Evolutionary conservation across 2,888 invertebrate species (phyloP), one percentile per base, ranked within the genome.

Genomic region (Drosophila kuntzei): DNA sequence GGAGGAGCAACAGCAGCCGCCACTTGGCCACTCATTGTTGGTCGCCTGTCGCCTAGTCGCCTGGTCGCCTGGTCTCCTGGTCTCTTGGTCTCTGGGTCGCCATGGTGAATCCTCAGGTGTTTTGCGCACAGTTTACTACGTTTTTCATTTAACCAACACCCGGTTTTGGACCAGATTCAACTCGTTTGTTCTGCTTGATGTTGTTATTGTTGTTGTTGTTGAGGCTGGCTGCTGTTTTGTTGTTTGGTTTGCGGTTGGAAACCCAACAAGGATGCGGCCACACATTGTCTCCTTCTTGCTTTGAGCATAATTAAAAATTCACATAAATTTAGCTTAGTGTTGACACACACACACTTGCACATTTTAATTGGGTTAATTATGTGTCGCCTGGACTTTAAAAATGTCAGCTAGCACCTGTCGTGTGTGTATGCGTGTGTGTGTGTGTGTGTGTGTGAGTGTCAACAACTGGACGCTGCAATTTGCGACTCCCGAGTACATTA

Each of bases 341-440:
- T 77, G 90, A 76, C 76, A 78, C 78, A 79, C 81, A 76, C 61
- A 39, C 37, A 61, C 53, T 46, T 60, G 72, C 68, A 67, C 79
- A 84, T 87, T 87, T 76, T 90, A 90, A 90, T 90, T 90, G 91
- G 86, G 89, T 88, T 90, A 90, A 91, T 90, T 89, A 90, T 88
- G 91, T 90, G 91, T 86, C 89, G 87, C 82, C 76, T 80, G 85
- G 89, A 89, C 89, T 80, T 87, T 81, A 88, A 89, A 89, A 85
- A 86, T 85, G 85, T 86, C 83, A 84, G 34, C 76, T 58, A 63
- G 49, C 57, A 57, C 36, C 63, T 44, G 18, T 47, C 18, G 18
- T 32, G 5, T 22, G 32, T 43, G n/a, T 29, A n/a, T 54, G 9
- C 34, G 12, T 22, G 16, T 16, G 18, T 37, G 27, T 59, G n/a